Conservation (phyloP, 2,888 invertebrate species). For the Odontocolon sp. region DNA sequence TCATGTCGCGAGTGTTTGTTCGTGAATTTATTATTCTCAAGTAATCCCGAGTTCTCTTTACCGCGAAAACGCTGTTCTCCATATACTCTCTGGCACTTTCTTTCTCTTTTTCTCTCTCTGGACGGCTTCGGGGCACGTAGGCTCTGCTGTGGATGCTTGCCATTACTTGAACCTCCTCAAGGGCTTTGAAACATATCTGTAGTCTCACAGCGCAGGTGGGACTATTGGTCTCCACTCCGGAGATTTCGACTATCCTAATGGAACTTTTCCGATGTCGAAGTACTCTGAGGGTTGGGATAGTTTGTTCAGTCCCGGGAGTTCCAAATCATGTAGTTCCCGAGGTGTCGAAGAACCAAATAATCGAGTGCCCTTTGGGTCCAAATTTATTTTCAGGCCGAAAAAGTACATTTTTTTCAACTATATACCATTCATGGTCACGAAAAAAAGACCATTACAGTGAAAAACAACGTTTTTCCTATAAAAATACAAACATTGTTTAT, state of each 20-base stretch:
- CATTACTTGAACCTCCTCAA: background rate
- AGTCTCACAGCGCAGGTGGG: background rate
- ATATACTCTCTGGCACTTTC: too few relatives aligned
- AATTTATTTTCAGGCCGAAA: too few relatives aligned
- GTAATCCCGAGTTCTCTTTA: slow-evolving; percentile 37
- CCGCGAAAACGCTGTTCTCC: background rate
- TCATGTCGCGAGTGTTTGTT: slow-evolving; percentile 33
- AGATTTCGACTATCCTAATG: slow-evolving; percentile 7
- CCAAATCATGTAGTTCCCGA: background rate
- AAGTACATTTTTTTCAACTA: too few relatives aligned
- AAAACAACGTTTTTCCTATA: too few relatives aligned
- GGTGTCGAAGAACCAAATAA: background rate
- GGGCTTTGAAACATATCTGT: slow-evolving; percentile 19
- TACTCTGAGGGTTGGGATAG: background rate
- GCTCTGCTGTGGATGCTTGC: slow-evolving; percentile 17
- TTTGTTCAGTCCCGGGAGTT: background rate
- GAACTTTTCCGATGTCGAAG: background rate
- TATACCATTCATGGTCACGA: too few relatives aligned
- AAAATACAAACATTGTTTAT: too few relatives aligned
- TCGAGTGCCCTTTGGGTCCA: background rate
- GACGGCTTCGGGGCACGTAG: slow-evolving; percentile 11
- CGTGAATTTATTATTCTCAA: slow-evolving; percentile 44
- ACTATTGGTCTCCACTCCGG: background rate
- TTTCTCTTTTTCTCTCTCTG: background rate
- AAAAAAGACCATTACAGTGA: too few relatives aligned